Conservation (phyloP, 2,797 vertebrate species). For the Malurus leucopterus region DNA sequence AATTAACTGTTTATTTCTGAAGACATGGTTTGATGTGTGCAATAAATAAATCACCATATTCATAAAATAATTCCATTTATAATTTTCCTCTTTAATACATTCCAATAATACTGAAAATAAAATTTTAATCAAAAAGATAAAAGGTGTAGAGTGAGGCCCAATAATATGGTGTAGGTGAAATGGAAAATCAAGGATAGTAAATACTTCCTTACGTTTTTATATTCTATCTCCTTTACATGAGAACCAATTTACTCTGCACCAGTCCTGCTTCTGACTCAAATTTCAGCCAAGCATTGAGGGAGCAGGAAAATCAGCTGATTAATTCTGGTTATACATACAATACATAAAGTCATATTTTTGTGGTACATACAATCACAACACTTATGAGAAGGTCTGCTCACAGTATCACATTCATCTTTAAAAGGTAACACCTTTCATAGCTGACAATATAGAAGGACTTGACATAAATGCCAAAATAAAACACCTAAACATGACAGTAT, state of each 20-base stretch:
- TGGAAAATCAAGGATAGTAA: not conserved
- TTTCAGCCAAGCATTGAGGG: not conserved
- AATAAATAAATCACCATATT: constrained; percentile 45
- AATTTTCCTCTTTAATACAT: constrained; percentile 47
- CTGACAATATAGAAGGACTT: not conserved
- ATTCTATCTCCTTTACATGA: not conserved
- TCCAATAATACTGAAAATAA: constrained; percentile 6
- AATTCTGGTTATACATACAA: not conserved
- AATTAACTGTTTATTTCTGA: constrained; percentile 50
- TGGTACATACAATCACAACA: constrained; percentile 4
- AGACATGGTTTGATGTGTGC: constrained; percentile 18
- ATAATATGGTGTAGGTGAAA: not conserved
- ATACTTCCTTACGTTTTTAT: not conserved
- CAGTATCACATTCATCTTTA: not conserved
- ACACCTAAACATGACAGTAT: not conserved
- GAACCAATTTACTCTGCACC: not conserved
- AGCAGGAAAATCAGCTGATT: not conserved
- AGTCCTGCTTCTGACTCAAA: not conserved
- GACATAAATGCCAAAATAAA: not conserved
- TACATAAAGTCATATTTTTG: not conserved
- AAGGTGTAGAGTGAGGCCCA: not conserved
- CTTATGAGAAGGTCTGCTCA: not conserved
- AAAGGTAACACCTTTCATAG: not conserved
- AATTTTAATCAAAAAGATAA: not conserved
- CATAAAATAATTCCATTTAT: constrained; percentile 17